Evolutionary conservation across 2,113 vertebrate genomes (phyloP), one percentile per base, ranked within the genome.

Genomic region (Marmota flaviventris): DNA sequence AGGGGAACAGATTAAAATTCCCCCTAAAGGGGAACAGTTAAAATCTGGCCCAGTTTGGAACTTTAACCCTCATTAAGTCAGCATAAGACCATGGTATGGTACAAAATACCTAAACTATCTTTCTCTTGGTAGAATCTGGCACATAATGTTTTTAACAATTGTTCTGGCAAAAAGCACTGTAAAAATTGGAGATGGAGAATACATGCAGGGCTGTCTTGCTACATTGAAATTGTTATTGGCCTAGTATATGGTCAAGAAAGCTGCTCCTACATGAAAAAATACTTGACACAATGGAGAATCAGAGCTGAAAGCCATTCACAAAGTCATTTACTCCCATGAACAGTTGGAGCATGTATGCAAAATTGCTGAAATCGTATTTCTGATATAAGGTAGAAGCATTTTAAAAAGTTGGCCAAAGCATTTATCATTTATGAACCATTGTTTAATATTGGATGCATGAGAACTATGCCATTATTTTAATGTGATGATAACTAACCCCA

Each of bases 81-180:
- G 76, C 67, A 22, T 20, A 56, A 73, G 85, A 63, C 78, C 14
- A 32, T 51, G 16, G n/a, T 42, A 27, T 3, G 1, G 10, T 75
- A 39, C 37, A 56, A 84, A 89, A 67, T n/a, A 37, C 51, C 45
- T 39, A 22, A 27, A 24, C 37, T 37, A 12, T 24, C 85, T 88
- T 95, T 93, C 89, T 87, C 82, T 72, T 87, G 24, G 14, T n/a
- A 42, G 61, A 61, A 24, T 83, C 32, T 61, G 77, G 53, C 45
- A 81, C 53, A 20, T 79, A 12, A 53, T 89, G 18, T 67, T 96
- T 93, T 92, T 72, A 91, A 14, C 25, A 78, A 45, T 69, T 72
- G 9, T 83, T 91, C 95, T 45, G 39, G 29, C n/a, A 91, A 87
- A 92, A 92, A 81, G 25, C 2, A 48, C 13, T 89, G 14, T 10